phyloP scores from a whole-genome alignment of 2,888 invertebrate species.

The Hymenopus coronatus region DNA sequence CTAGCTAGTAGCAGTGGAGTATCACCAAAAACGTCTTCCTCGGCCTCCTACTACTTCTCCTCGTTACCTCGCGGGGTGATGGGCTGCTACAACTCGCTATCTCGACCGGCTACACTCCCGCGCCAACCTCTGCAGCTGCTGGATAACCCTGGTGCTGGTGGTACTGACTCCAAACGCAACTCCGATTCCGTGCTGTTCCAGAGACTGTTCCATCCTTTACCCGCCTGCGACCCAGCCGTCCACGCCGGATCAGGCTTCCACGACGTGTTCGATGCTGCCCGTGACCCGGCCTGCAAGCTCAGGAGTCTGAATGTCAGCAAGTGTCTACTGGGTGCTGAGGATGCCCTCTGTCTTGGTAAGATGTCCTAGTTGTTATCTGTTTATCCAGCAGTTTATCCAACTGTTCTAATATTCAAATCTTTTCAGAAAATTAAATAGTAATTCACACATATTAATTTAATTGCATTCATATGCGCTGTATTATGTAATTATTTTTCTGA shows the following conservation, averaged over 20 bases:
- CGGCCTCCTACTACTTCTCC: slow-evolving; percentile 45
- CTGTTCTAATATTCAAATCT: not conserved
- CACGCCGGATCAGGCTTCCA: slow-evolving; percentile 49
- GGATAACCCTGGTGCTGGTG: slow-evolving; percentile 38
- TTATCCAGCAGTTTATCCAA: too few species aligned
- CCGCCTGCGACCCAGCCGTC: slow-evolving; percentile 49
- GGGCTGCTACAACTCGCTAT: slow-evolving; percentile 48
- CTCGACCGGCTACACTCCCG: slow-evolving; percentile 50
- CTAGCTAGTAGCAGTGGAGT: slow-evolving; percentile 29
- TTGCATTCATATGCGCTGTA: too few species aligned
- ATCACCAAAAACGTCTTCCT: slow-evolving; percentile 19
- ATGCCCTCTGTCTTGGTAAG: slow-evolving; percentile 56
- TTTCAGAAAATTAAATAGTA: not conserved
- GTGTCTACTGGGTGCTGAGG: slow-evolving; percentile 54
- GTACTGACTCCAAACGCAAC: slow-evolving; percentile 49
- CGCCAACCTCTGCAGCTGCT: slow-evolving; percentile 50
- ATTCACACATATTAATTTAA: not conserved
- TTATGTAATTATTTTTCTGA: too few species aligned
- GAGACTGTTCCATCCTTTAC: slow-evolving; percentile 52
- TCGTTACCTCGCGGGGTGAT: slow-evolving; percentile 51
- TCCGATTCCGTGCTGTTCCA: slow-evolving; percentile 55
- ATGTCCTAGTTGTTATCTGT: not conserved
- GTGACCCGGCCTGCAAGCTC: slow-evolving; percentile 52
- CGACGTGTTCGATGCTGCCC: slow-evolving; percentile 49
- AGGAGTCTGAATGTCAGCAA: slow-evolving; percentile 56